These are phyloP conservation scores for Trinectes maculatus DNA, from an alignment of 2,113 vertebrate species.

Conservation along the genomic window DNA sequence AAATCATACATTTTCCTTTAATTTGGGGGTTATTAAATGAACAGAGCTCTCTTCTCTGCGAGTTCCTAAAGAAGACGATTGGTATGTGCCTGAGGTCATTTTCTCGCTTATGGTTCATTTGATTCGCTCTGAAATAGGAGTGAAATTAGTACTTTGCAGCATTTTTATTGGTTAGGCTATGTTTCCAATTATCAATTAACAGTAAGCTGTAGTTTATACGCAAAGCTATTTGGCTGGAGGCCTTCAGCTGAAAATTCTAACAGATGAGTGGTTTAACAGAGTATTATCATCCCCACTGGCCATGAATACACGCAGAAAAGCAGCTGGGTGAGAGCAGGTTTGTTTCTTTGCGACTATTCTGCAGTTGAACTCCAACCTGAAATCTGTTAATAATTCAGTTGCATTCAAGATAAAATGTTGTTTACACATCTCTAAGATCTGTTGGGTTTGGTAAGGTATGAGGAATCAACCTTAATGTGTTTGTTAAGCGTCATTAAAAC, in stretches of 20 bases:
- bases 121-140: conserved; percentile 48
- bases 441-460: not conserved
- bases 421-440: not conserved
- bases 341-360: not conserved
- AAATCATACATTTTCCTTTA: conserved; percentile 84
- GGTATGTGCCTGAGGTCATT: conserved; percentile 62
- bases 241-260: conserved; percentile 41
- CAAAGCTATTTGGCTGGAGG: conserved; percentile 39
- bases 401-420: not conserved
- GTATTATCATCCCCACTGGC: conserved; percentile 50
- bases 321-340: conserved; percentile 2
- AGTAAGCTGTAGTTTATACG: conserved; percentile 54
- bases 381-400: not conserved
- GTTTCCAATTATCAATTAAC: conserved; percentile 68
- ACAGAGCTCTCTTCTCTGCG: conserved; percentile 77
- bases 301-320: conserved; percentile 33
- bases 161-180: conserved; percentile 59
- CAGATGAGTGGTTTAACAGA: conserved; percentile 49
- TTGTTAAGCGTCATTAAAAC: conserved; percentile 16
- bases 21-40: conserved; percentile 81
- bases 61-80: conserved; percentile 61
- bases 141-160: conserved; percentile 63
- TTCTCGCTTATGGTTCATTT: conserved; percentile 70
- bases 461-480: not conserved
- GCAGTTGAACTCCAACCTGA: conserved; percentile 12